Conservation (phyloP, 1,140 invertebrate genomes). For the Solen grandis region DNA sequence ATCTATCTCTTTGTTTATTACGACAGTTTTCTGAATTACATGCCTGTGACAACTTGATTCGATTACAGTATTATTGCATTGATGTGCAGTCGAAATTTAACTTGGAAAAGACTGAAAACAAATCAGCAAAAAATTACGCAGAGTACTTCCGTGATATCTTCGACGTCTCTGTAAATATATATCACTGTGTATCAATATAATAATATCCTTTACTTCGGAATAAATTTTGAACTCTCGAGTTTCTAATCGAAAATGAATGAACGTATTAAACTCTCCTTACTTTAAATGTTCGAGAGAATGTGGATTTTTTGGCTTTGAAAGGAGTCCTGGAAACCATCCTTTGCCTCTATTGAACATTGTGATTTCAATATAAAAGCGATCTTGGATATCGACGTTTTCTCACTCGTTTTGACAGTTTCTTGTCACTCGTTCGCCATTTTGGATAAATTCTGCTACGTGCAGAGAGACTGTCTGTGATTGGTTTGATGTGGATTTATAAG, state of each 20-base stretch:
- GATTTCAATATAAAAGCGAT: neutral
- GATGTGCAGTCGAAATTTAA: too few relatives aligned
- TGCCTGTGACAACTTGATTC: too few relatives aligned
- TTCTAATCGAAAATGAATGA: neutral
- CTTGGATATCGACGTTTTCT: constrained; percentile 3
- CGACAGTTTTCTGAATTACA: too few relatives aligned
- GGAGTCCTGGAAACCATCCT: constrained; percentile 84
- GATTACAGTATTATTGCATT: too few relatives aligned
- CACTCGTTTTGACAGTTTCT: constrained; percentile 29
- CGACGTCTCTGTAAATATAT: neutral
- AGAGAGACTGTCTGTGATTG: neutral
- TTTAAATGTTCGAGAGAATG: constrained; percentile 98
- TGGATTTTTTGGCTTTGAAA: constrained; percentile 96
- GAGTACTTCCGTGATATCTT: neutral
- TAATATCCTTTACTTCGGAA: neutral
- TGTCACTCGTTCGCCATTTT: constrained; percentile 56
- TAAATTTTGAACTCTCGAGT: constrained; percentile 1
- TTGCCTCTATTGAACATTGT: constrained; percentile 80
- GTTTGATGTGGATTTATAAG: neutral
- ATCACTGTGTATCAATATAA: neutral
- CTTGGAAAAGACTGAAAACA: neutral
- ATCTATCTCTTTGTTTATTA: too few relatives aligned
- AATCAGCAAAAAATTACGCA: neutral
- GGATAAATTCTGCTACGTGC: constrained; percentile 30
- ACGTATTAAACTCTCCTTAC: too few relatives aligned